Evolutionary conservation across 2,113 vertebrate genomes (phyloP).

Genomic region (Lasiurus cinereus): DNA sequence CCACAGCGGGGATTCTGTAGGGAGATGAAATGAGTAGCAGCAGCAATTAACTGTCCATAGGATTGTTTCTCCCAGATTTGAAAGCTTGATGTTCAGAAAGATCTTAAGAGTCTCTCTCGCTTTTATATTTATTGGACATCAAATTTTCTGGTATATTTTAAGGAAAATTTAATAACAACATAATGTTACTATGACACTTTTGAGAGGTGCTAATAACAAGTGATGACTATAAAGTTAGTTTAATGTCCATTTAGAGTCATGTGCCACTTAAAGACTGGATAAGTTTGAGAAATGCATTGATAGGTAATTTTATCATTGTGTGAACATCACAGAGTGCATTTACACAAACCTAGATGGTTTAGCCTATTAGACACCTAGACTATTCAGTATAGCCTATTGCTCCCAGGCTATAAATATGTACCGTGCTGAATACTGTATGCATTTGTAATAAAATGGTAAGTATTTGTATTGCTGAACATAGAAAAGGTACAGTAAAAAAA

Average conservation of each 20-base stretch:
- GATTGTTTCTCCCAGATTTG: neutral
- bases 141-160: neutral
- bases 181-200: neutral
- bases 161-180: neutral
- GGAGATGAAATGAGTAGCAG: neutral
- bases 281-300: neutral
- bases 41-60: accelerated
- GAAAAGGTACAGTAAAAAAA: neutral
- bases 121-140: neutral
- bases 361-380: neutral
- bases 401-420: neutral
- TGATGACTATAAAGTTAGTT: neutral
- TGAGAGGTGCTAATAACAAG: neutral
- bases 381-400: neutral
- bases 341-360: neutral
- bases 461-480: neutral
- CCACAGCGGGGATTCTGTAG: neutral
- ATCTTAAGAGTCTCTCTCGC: neutral
- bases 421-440: neutral
- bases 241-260: neutral
- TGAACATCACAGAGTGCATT: neutral
- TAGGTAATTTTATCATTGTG: neutral
- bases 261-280: neutral
- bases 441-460: neutral
- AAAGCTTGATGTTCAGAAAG: neutral